Evolutionary conservation across 1,140 invertebrate genomes (phyloP), one percentile per base, ranked within the genome.

Genomic region (Cydia strobilella): DNA sequence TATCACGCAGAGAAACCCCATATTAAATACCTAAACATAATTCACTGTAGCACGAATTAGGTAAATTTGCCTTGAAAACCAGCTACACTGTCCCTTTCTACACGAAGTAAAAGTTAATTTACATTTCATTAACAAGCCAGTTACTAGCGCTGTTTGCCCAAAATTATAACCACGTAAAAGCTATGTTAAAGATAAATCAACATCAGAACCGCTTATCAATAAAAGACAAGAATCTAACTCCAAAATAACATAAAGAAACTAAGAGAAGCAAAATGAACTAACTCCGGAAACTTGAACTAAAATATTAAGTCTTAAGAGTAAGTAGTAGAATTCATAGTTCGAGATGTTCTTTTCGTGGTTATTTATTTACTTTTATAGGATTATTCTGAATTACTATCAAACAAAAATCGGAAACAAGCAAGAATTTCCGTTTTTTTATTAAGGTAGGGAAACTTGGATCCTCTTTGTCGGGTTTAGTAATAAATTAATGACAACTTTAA

Each of bases 161-260:
- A 35, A 69, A 35, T 69, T n/a, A 69, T 69, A 69, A 69, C 25
- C 63, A 66, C 31, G 31, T 35, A 42, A 35, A 69, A 69, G 23
- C 15, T 27, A 69, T 69, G 65, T 69, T 39, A 39, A 69, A 31
- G 2, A 69, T 35, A 69, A 69, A 69, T 69, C 65, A 69, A 69
- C 65, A 69, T 39, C 27, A 27, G 23, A 35, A 39, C 65, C 63
- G 10, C 42, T 39, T 18, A 69, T 69, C 65, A 69, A 69, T 69
- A 35, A 69, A 69, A 35, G 31, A 69, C 65, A 69, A 69, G 65
- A 69, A 69, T 69, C 65, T 69, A n/a, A 15, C 27, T 23, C 0
- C 5, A 18, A 69, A 69, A 69, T 12, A 69, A 69, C 15, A 35
- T 69, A 42, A 39, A 25, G 5, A 5, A 42, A 69, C 65, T 20